Base-by-base conservation (phyloP, 2,797 vertebrate species). In the Taenioides sp. region DNA sequence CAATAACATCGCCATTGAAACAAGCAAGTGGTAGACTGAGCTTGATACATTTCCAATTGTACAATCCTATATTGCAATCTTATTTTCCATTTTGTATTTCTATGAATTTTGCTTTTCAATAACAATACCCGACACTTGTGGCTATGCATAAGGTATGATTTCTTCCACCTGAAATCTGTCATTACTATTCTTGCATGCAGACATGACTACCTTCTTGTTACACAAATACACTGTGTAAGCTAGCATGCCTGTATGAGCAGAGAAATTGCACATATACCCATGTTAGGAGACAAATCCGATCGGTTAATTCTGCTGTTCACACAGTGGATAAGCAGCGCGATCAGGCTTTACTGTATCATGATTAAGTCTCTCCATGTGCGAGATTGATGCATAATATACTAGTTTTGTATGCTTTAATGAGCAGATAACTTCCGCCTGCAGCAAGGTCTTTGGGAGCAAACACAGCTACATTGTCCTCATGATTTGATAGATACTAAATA, bases 391-490 rank as follows among this genome's bases (percentile, higher is more conserved):
- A 52, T 25, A 80, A 67, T 82, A 64, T 77, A 73, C 71, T 37
- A 34, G 59, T 80, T 76, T 78, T 81, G 67, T 75, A 80, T 68
- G 77, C 63, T 88, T 91, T 89, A 90, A 91, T 88, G 80, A 91
- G 85, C 84, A 79, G 76, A 67, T 71, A 76, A 82, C 74, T 80
- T 81, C 76, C 77, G 78, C 84, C 79, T 55, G 37, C 62, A 86
- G 86, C 76, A 49, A 85, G 80, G 78, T 86, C 77, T 84, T 80
- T 74, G 62, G 74, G 77, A 78, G 76, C 76, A 83, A 66, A 77
- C 61, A 54, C 70, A 70, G 57, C 70, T 71, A 65, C 22, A 59
- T 74, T 60, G 70, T 74, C 70, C 70, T 73, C 61, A 60, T 74
- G 71, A 47, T 62, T 69, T 66, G 69, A 60, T 31, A 69, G 73